Evolutionary conservation across 2,797 vertebrate genomes (phyloP), one percentile per base, ranked within the genome.

Genomic region (Eremophila alpestris): DNA sequence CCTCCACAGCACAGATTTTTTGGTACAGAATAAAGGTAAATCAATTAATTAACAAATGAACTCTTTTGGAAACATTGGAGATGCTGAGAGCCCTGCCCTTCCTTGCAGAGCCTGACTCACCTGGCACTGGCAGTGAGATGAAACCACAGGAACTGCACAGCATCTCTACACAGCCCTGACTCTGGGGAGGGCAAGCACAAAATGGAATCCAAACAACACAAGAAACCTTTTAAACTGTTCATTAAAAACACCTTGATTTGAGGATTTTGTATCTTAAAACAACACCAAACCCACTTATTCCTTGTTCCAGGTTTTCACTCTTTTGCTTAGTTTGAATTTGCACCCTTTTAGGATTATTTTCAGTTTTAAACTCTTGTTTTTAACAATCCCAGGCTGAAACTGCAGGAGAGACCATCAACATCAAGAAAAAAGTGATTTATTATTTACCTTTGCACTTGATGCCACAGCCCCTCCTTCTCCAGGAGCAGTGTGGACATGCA

Each of bases 161-260:
- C 3, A 3, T 2, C 26, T 6, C n/a, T 2, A 3, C 29, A 55
- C 11, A 19, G 10, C 23, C 52, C 21, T 6, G 3, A 2, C 13
- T 75, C 32, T 13, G 40, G 30, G 21, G 5, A 30, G 45, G 20
- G n/a, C 49, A 19, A 21, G 7, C 7, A 34, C 19, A 65, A 62
- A 79, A 38, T 24, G 7, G 7, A 45, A 43, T 11, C 45, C 26
- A 34, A 64, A 17, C 19, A 46, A 0, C 4, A 7, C 12, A 48
- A 51, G 11, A 82, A 63, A 24, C 9, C 1, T n/a, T n/a, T n/a
- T n/a, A n/a, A 60, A n/a, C 2, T 3, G 5, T 6, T 68, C 49
- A 17, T 22, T 51, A 26, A 52, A 43, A 21, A 20, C 3, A 18
- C 3, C 16, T 34, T 8, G 2, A 17, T 9, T 65, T 43, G n/a